Evolutionary conservation across 2,888 invertebrate genomes (phyloP).

Genomic region (Aquatica leii): DNA sequence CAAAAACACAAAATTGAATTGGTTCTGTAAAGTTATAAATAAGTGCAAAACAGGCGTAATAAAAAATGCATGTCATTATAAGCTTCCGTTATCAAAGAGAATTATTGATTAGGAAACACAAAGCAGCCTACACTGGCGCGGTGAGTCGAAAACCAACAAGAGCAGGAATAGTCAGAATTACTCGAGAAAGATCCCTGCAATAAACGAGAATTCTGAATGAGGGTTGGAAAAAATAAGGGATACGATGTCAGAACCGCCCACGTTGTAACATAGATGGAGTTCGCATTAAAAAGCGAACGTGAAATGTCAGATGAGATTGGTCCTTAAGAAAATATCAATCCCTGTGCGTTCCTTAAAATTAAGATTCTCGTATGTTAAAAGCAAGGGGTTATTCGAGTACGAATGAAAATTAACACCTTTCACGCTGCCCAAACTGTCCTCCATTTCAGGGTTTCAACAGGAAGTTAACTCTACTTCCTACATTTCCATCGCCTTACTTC

Average conservation of each 20-base stretch:
- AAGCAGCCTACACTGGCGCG: conserved; percentile 25
- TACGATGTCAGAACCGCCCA: conserved; percentile 19
- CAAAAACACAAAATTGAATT: too few species aligned
- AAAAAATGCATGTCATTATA: conserved; percentile 49
- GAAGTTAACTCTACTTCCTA: too few species aligned
- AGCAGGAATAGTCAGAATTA: conserved; percentile 14
- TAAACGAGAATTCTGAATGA: conserved; percentile 2
- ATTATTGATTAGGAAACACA: conserved; percentile 50
- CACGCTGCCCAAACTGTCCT: too few species aligned
- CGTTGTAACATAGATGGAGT: conserved; percentile 31
- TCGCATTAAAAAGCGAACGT: conserved; percentile 3
- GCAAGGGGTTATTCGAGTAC: too few species aligned
- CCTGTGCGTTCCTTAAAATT: too few species aligned
- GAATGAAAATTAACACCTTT: too few species aligned
- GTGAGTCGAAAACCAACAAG: conserved; percentile 11
- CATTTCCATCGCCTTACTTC: too few species aligned
- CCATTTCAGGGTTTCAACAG: too few species aligned
- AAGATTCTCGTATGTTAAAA: too few species aligned
- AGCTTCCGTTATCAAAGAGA: conserved; percentile 49
- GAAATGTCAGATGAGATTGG: too few species aligned
- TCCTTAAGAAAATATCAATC: too few species aligned
- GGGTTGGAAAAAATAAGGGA: conserved; percentile 21
- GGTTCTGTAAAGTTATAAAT: too few species aligned
- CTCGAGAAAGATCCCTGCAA: conserved; percentile 34
- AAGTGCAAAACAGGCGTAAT: not conserved